Evolutionary conservation across 2,888 invertebrate species (phyloP).

Genomic region (Dicyrtoma fusca): DNA sequence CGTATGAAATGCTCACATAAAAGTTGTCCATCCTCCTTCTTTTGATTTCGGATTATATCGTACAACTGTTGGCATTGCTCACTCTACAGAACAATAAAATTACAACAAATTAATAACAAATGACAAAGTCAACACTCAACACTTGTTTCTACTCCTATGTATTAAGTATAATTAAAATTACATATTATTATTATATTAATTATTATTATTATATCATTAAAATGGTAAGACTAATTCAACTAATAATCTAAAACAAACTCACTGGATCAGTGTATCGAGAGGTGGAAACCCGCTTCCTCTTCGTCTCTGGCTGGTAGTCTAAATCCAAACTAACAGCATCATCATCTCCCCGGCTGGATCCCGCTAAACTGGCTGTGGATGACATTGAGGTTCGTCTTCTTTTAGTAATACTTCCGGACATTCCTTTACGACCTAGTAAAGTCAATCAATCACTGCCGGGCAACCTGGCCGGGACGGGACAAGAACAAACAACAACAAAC

Average conservation of each 20-base stretch:
- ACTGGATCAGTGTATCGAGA: constrained; percentile 7
- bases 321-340: constrained; percentile 47
- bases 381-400: constrained; percentile 54
- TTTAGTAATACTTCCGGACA: constrained; percentile 42
- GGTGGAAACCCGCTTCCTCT: constrained; percentile 49
- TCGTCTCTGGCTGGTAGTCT: constrained; percentile 54
- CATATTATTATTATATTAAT: too few species aligned
- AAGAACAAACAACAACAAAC: too few species aligned
- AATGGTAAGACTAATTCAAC: neutral
- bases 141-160: too few species aligned
- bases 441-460: too few species aligned
- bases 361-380: constrained; percentile 52
- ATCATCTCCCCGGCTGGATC: constrained; percentile 39
- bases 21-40: constrained; percentile 87
- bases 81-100: too few species aligned
- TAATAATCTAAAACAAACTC: neutral
- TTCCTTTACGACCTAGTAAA: constrained; percentile 9
- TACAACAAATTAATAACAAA: too few species aligned
- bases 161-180: too few species aligned
- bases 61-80: constrained; percentile 90
- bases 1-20: constrained; percentile 93
- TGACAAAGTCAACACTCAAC: too few species aligned
- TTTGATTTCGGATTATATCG: constrained; percentile 85
- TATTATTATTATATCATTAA: too few species aligned
- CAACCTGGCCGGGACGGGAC: too few species aligned